These are phyloP conservation scores for Halichoeres trimaculatus DNA, from an alignment of 2,113 vertebrate species.

Conservation along the genomic window DNA sequence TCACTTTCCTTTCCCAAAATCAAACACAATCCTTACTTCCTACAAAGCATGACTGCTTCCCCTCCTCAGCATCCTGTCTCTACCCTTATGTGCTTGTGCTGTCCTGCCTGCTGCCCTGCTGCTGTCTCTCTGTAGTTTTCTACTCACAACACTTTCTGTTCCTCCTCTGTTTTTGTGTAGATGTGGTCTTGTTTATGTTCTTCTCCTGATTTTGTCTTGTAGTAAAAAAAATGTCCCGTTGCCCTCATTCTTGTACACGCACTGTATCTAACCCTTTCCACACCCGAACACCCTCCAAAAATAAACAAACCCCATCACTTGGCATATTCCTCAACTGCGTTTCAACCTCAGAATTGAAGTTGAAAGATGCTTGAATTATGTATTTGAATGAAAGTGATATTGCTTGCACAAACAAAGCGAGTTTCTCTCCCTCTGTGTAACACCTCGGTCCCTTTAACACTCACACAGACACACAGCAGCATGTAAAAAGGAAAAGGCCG, in stretches of 20 bases:
- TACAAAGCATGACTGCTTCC: conserved; percentile 85
- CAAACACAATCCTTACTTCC: conserved; percentile 74
- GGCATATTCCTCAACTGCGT: conserved; percentile 55
- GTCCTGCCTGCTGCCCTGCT: conserved; percentile 82
- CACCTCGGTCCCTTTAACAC: conserved; percentile 28
- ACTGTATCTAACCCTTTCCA: conserved; percentile 57
- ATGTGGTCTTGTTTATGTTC: conserved; percentile 31
- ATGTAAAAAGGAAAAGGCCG: conserved; percentile 20
- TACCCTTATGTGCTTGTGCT: conserved; percentile 27
- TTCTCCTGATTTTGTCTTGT: conserved; percentile 32
- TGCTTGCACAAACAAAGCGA: conserved; percentile 58
- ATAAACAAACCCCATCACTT: conserved; percentile 56
- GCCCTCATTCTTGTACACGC: conserved; percentile 23
- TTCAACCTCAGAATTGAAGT: conserved; percentile 73
- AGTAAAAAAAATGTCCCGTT: conserved; percentile 23
- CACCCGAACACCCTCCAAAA: conserved; percentile 41
- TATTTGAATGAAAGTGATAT: conserved; percentile 61
- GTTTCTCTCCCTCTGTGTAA: conserved; percentile 38
- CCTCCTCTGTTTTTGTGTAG: conserved; percentile 36
- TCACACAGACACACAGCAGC: conserved; percentile 31
- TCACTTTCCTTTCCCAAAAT: conserved; percentile 68
- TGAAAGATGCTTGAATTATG: conserved; percentile 72
- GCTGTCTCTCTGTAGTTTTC: conserved; percentile 37
- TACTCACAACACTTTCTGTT: conserved; percentile 41
- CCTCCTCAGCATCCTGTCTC: conserved; percentile 21